Base-by-base conservation (phyloP, 2,797 vertebrate genomes). In the Danio tinwini region DNA sequence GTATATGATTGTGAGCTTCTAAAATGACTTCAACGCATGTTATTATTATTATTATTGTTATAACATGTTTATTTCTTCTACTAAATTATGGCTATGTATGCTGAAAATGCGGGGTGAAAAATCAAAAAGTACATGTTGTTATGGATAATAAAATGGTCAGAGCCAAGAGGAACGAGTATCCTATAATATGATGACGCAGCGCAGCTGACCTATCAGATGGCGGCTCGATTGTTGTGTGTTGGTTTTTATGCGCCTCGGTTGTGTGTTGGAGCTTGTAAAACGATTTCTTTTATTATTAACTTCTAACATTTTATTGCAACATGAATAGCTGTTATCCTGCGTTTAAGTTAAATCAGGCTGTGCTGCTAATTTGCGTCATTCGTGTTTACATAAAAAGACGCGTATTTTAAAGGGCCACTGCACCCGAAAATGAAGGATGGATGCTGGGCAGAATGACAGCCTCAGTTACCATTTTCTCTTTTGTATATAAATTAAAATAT, bases 111-210 rank as follows among this genome's bases (percentile, higher is more conserved):
- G 17, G 0, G 10, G 42, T 16, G 11, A 49, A 29, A 52, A 62
- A n/a, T 14, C 7, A 74, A 52, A 56, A 37, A n/a, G 21, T 37
- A 63, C 56, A 72, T 53, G 2, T 69, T 74, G 70, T 78, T 79
- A 56, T 78, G 70, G 56, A 56, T 52, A 70, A 50, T 50, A 75
- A 40, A 63, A 70, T 55, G 71, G 49, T 40, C 10, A 56, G 39
- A 69, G 5, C 8, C 21, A 6, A 76, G 5, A 78, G 21, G 63
- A 11, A 40, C 29, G 45, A 62, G 63, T 11, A 13, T 37, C 61
- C 49, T 49, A 84, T 80, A 53, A 82, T 84, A 82, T 75, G 73
- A 84, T 82, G 80, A 84, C 77, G 84, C 56, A 44, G 61, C 21
- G n/a, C 17, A n/a, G 29, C 47, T 44, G 74, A 71, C 82, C 85